Conservation (phyloP, 1,140 invertebrate genomes). For the Drosophila murphyi region DNA sequence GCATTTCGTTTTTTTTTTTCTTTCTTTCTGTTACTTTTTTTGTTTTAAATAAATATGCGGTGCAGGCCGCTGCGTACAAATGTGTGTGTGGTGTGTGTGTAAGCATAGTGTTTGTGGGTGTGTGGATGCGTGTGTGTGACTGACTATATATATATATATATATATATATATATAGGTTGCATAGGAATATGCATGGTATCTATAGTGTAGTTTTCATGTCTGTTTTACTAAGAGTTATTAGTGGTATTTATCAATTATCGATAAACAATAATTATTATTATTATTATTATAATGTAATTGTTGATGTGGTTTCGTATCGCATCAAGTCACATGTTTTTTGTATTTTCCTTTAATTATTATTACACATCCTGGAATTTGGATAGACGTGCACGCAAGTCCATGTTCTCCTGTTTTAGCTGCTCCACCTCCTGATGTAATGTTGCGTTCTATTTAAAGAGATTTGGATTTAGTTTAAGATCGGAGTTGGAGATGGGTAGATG, state of each 20-base stretch:
- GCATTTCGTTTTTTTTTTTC: conserved; percentile 48
- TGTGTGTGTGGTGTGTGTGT: conserved; percentile 42
- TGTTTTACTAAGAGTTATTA: conserved; percentile 72
- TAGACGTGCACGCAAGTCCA: conserved; percentile 93
- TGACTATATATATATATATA: conserved; percentile 32
- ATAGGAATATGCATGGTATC: conserved; percentile 31
- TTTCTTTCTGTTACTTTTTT: conserved; percentile 57
- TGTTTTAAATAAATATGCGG: conserved; percentile 76
- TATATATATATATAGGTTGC: conserved; percentile 20
- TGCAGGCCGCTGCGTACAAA: conserved; percentile 52
- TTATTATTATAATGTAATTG: conserved; percentile 74
- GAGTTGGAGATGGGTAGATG: not conserved
- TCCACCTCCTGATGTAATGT: conserved; percentile 94
- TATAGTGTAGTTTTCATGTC: conserved; percentile 67
- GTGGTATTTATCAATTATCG: conserved; percentile 47
- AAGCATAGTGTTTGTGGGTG: conserved; percentile 14
- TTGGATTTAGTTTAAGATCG: conserved; percentile 1
- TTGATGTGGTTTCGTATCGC: conserved; percentile 66
- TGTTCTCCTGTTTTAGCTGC: conserved; percentile 95
- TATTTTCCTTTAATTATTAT: conserved; percentile 65
- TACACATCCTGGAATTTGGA: conserved; percentile 94
- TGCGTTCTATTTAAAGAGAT: conserved; percentile 88
- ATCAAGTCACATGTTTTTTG: conserved; percentile 67
- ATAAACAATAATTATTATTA: conserved; percentile 54
- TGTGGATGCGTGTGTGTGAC: conserved; percentile 35